phyloP scores from a whole-genome alignment of 2,888 invertebrate species.

The Shargacucullia verbasci region DNA sequence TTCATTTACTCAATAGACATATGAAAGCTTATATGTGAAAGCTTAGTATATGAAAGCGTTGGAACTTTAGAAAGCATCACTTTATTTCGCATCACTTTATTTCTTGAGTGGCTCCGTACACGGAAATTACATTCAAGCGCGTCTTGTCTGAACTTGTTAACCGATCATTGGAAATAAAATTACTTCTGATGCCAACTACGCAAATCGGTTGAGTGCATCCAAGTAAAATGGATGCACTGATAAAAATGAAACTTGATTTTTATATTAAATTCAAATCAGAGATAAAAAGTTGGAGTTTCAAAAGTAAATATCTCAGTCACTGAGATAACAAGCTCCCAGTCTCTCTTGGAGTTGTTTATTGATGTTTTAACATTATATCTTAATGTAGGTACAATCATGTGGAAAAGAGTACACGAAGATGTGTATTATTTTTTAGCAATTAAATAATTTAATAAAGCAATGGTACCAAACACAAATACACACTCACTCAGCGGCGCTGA shows the following conservation, averaged over 20 bases:
- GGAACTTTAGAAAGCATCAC: slow-evolving; percentile 10
- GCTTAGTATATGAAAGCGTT: no score
- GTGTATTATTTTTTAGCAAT: no score
- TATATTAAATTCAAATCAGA: slow-evolving; percentile 51
- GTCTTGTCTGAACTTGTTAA: slow-evolving; percentile 10
- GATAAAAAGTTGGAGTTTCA: slow-evolving; percentile 47
- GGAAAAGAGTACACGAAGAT: no score
- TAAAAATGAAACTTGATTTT: slow-evolving; percentile 39
- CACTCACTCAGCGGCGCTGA: no score
- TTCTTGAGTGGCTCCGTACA: slow-evolving; percentile 13
- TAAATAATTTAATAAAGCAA: no score
- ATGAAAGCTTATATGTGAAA: no score
- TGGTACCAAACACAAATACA: no score
- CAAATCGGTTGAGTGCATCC: slow-evolving; percentile 39
- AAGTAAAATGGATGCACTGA: slow-evolving; percentile 16
- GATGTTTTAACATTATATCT: slow-evolving; percentile 22
- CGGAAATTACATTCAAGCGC: slow-evolving; percentile 23
- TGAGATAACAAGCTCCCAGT: slow-evolving; percentile 49
- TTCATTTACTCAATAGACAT: no score
- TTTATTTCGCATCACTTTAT: slow-evolving; percentile 21
- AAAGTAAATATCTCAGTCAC: slow-evolving; percentile 38
- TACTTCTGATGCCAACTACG: slow-evolving; percentile 24
- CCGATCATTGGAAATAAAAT: slow-evolving; percentile 39
- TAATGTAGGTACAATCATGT: neutral
- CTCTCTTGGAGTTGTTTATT: slow-evolving; percentile 34